phyloP scores from a whole-genome alignment of 2,888 invertebrate genomes.

The Toxonevra muliebris region DNA sequence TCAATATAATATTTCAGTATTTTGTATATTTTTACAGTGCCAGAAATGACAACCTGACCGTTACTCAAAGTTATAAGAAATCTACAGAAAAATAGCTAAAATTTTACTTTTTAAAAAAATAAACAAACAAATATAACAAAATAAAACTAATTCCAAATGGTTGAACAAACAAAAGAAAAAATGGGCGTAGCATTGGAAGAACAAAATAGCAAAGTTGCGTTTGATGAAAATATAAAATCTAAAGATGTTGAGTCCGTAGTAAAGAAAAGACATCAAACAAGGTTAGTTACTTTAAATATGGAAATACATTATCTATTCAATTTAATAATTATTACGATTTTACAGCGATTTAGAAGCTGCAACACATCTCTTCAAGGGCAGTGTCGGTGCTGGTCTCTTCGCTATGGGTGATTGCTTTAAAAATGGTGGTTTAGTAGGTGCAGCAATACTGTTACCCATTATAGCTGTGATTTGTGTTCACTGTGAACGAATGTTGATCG shows the following conservation, averaged over 20 bases:
- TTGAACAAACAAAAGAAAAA: constrained; percentile 21
- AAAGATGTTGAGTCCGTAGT: constrained; percentile 31
- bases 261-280: constrained; percentile 47
- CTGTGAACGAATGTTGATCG: constrained; percentile 87
- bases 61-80: no score
- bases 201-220: constrained; percentile 7
- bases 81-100: no score
- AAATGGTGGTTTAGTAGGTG: constrained; percentile 87
- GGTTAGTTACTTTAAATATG: constrained; percentile 31
- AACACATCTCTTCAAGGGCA: constrained; percentile 92
- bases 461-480: constrained; percentile 91
- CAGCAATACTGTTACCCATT: constrained; percentile 78
- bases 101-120: no score
- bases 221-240: constrained; percentile 13
- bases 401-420: constrained; percentile 95
- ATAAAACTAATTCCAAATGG: constrained; percentile 12
- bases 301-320: constrained; percentile 1
- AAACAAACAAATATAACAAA: not conserved
- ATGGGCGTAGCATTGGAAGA: constrained; percentile 36
- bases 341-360: constrained; percentile 83
- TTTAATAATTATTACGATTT: not conserved
- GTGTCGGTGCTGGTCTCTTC: constrained; percentile 93
- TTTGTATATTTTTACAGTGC: no score
- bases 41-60: no score
- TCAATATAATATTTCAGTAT: no score